Evolutionary conservation across 1,140 invertebrate species (phyloP).

Genomic region (Hermatobates lingyangjiaoensis): DNA sequence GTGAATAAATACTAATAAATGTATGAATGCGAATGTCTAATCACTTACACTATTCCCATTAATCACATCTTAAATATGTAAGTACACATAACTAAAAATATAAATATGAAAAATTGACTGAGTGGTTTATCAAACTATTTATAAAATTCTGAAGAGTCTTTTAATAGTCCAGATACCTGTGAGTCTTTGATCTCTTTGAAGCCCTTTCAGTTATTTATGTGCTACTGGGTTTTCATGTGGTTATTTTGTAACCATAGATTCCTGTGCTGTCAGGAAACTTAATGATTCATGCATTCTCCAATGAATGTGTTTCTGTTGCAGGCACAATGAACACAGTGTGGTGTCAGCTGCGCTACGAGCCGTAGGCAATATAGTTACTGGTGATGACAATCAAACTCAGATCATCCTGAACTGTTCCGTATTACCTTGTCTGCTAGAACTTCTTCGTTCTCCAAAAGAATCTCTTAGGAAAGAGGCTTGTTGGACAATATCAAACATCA

Average conservation of each 20-base stretch:
- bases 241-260: background rate
- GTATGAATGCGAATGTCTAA: too few relatives aligned
- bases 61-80: too few relatives aligned
- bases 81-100: too few relatives aligned
- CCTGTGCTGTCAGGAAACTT: background rate
- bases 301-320: conserved; percentile 25
- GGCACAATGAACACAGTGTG: conserved; percentile 74
- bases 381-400: conserved; percentile 93
- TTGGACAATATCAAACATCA: conserved; percentile 97
- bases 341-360: conserved; percentile 88
- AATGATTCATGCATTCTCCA: conserved; percentile 7
- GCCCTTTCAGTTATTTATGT: too few relatives aligned
- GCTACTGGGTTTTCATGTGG: too few relatives aligned
- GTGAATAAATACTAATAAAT: too few relatives aligned
- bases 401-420: conserved; percentile 80
- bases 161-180: background rate
- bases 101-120: too few relatives aligned
- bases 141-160: too few relatives aligned
- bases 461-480: conserved; percentile 88
- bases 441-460: conserved; percentile 64
- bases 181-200: too few relatives aligned
- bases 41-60: too few relatives aligned
- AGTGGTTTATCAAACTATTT: too few relatives aligned
- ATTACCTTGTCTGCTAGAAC: conserved; percentile 61
- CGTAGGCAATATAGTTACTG: conserved; percentile 95